These are phyloP conservation scores for Triplophysa tibetana DNA, from an alignment of 2,113 vertebrate species.

Conservation along the genomic window DNA sequence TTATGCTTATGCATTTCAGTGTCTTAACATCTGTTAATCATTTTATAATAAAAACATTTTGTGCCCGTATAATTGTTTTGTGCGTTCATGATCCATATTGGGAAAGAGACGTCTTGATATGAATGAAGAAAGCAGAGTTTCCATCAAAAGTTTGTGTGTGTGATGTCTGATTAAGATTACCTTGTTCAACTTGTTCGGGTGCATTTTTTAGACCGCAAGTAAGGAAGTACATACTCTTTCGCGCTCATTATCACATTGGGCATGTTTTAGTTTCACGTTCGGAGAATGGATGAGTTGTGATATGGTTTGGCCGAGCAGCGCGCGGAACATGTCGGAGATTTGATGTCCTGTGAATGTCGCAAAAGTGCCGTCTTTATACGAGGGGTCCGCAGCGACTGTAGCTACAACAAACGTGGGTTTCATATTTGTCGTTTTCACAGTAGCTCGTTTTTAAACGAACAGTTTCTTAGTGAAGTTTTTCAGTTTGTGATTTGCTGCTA, in stretches of 20 bases:
- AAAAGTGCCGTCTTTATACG: background rate
- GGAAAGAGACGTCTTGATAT: background rate
- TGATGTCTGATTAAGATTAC: conserved; percentile 10
- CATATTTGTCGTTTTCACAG: too few species aligned
- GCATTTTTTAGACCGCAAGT: conserved; percentile 9
- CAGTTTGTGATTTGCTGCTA: background rate
- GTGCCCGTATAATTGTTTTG: conserved; percentile 13
- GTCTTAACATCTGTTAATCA: conserved; percentile 14
- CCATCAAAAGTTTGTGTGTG: background rate
- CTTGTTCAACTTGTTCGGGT: conserved; percentile 31
- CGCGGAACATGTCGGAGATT: background rate
- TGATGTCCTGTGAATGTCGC: background rate
- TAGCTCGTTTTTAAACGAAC: background rate
- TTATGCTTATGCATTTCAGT: background rate
- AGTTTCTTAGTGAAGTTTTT: background rate
- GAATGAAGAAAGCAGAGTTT: background rate
- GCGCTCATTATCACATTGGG: background rate
- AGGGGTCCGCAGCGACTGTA: too few species aligned
- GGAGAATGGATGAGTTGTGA: background rate
- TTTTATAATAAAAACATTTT: conserved; percentile 39
- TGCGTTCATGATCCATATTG: background rate
- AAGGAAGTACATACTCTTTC: background rate
- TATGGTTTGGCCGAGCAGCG: background rate
- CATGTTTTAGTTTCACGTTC: background rate
- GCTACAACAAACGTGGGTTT: background rate